phyloP scores from a whole-genome alignment of 1,140 invertebrate species.

The Contarinia nasturtii region DNA sequence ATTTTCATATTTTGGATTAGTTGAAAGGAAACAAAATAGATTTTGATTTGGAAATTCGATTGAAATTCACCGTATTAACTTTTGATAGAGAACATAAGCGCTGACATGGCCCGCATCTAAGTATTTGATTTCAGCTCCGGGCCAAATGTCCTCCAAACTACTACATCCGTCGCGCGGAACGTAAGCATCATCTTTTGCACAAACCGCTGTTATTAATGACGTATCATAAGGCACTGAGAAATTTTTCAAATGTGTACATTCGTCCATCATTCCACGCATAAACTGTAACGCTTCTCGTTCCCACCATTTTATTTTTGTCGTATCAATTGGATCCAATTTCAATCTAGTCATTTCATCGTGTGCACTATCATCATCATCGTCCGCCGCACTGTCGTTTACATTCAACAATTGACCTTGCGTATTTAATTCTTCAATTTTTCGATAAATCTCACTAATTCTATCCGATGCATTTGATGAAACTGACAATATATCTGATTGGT shows the following conservation, averaged over 20 bases:
- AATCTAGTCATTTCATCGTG: neutral
- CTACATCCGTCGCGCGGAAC: conserved; percentile 69
- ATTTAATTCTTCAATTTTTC: neutral
- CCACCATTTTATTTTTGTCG: conserved; percentile 35
- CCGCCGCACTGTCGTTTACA: neutral
- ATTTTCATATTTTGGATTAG: conserved; percentile 1
- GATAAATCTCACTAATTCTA: neutral
- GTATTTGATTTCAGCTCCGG: conserved; percentile 70
- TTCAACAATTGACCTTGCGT: no score
- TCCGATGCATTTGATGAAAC: no score
- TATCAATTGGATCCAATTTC: conserved; percentile 17
- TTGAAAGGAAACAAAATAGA: no score
- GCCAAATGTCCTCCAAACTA: conserved; percentile 76
- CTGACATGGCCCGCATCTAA: conserved; percentile 79
- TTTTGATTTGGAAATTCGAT: neutral
- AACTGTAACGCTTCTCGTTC: conserved; percentile 71
- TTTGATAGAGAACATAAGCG: conserved; percentile 73
- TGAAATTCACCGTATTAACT: conserved; percentile 56
- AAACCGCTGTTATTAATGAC: conserved; percentile 65
- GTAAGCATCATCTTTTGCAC: conserved; percentile 81
- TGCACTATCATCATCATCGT: neutral
- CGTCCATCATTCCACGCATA: conserved; percentile 96
- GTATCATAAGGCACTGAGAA: conserved; percentile 74
- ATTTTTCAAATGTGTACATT: conserved; percentile 91
- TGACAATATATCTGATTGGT: conserved; percentile 13